Base-by-base conservation (phyloP, 2,888 invertebrate genomes). In the Diaprepes abbreviatus region DNA sequence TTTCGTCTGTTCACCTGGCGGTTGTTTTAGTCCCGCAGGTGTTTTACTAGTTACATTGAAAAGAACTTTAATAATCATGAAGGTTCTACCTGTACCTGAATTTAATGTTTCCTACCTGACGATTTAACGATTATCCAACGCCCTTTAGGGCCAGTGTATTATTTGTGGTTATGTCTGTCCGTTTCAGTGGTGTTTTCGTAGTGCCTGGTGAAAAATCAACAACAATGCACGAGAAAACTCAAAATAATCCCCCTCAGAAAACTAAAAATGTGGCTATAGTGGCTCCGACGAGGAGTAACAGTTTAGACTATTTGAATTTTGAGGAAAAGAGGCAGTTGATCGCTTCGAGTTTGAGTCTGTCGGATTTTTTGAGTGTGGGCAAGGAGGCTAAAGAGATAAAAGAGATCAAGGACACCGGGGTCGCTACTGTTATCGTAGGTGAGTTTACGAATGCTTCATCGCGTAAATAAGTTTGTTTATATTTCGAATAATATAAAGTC, bases 301-400 rank as follows among this genome's bases (percentile, higher is more conserved):
- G 93, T 81, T 88, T 94, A 87, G 94, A 94, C 87, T 93, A 93
- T 86, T 88, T 95, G 66, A 95, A 95, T 86, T 95, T 95, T 84
- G 94, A 95, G 85, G 95, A 95, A 87, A 94, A 94, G 84, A 88
- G 95, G 79, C 93, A 94, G 85, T 86, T 95, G 81, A 95, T 95
- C 75, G 95, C 95, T 52, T 94, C 94, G 74, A 94, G 94, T 58
- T 84, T 95, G 81, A 94, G 94, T 74, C 87, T 95, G 71, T 93
- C 94, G 75, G 95, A 95, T 85, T 94, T 95, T 76, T 73, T 83
- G 24, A 79, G 76, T 69, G 82, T 77, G 21, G 80, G 80, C 48
- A 80, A 76, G 62, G 77, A 80, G 63, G 75, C 79, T 43, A 81
- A 80, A 70, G 81, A 82, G 48, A 76, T 80, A 17, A 81, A 79